phyloP scores from a whole-genome alignment of 30 jellyfish, hydroid and myxozoan species.

The Catostylus mosaicus region DNA sequence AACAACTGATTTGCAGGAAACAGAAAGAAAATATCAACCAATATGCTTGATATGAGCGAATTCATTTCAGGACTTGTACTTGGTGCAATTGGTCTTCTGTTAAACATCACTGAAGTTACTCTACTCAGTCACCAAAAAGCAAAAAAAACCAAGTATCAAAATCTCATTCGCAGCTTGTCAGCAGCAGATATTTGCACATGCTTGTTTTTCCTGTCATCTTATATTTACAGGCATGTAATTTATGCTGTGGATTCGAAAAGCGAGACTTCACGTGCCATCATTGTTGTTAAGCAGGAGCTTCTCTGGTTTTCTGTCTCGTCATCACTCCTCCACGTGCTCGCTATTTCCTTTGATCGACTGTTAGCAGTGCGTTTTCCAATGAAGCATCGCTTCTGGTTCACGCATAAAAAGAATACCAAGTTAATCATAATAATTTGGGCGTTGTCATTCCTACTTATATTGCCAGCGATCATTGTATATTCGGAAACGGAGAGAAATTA shows the following conservation, averaged over 20 bases:
- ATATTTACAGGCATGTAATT: not conserved
- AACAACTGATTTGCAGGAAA: not conserved
- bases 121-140: conserved; percentile 35
- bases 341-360: conserved; percentile 62
- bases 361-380: conserved; percentile 67
- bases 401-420: conserved; percentile 23
- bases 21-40: no score
- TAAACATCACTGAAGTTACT: conserved; percentile 36
- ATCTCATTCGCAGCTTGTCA: conserved; percentile 46
- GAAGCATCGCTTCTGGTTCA: conserved; percentile 73
- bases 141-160: conserved; percentile 43
- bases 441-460: conserved; percentile 33
- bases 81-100: conserved; percentile 17
- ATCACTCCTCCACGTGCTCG: conserved; percentile 68
- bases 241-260: not conserved
- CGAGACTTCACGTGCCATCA: not conserved
- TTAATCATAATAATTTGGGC: conserved; percentile 41
- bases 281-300: conserved; percentile 23
- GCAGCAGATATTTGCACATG: conserved; percentile 51
- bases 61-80: conserved; percentile 31
- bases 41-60: not conserved
- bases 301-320: conserved; percentile 66
- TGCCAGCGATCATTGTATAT: conserved; percentile 21
- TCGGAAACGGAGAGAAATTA: not conserved
- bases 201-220: conserved; percentile 11